phyloP scores from a whole-genome alignment of 2,113 vertebrate species.

The Hemichromis elongatus region DNA sequence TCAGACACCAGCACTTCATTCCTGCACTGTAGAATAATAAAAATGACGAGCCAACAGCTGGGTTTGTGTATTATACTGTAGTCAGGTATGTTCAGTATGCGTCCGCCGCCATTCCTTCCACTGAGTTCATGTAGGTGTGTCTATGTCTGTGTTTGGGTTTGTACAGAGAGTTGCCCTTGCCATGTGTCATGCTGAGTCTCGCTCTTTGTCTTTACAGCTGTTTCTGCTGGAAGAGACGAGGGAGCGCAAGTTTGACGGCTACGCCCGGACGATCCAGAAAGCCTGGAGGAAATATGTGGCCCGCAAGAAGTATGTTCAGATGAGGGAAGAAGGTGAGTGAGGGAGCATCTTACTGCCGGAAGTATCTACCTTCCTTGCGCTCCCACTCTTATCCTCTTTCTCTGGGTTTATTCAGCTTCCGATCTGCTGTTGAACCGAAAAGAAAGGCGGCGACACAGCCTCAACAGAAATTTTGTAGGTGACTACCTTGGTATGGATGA shows the following conservation, averaged over 20 bases:
- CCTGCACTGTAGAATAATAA: background rate
- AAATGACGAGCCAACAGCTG: background rate
- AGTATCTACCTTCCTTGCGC: background rate
- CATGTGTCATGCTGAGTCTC: background rate
- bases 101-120: background rate
- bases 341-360: background rate
- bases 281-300: constrained; percentile 89
- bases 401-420: constrained; percentile 75
- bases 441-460: constrained; percentile 90
- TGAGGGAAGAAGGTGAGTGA: constrained; percentile 93
- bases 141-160: background rate
- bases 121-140: background rate
- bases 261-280: constrained; percentile 91
- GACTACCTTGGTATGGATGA: constrained; percentile 98
- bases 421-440: constrained; percentile 93
- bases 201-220: constrained; percentile 71
- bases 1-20: background rate
- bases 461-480: constrained; percentile 96
- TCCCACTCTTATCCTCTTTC: background rate
- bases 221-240: constrained; percentile 96
- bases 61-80: background rate
- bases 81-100: constrained; percentile 2
- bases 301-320: constrained; percentile 94
- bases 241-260: constrained; percentile 94
- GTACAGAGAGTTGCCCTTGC: background rate